phyloP scores from a whole-genome alignment of 2,113 vertebrate genomes.

The Indri indri region DNA sequence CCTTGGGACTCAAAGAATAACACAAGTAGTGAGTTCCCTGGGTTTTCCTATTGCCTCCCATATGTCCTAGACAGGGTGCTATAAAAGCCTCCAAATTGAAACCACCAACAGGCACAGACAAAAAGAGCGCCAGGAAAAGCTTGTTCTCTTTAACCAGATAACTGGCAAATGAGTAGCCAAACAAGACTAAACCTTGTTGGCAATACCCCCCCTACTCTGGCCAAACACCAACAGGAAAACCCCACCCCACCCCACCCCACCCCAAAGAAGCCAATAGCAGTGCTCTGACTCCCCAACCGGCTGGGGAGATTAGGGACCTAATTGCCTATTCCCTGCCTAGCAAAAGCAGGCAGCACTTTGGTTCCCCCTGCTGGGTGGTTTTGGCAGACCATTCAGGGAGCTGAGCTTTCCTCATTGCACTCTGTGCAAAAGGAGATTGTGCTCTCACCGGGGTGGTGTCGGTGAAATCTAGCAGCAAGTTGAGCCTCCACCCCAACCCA shows the following conservation, averaged over 20 bases:
- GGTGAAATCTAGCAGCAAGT: background rate
- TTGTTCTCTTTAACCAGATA: constrained; percentile 1
- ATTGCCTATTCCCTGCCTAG: background rate
- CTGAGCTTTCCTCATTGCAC: background rate
- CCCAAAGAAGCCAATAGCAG: background rate
- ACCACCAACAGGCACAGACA: background rate
- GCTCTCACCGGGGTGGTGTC: background rate
- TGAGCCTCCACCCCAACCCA: background rate
- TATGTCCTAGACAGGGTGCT: constrained; percentile 6
- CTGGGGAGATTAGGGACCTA: background rate
- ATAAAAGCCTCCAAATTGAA: background rate
- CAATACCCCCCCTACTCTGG: background rate
- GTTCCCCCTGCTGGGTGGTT: constrained; percentile 57
- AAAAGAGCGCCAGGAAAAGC: background rate
- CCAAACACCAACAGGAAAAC: background rate
- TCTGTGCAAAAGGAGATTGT: background rate
- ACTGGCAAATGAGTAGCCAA: background rate
- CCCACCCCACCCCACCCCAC: background rate
- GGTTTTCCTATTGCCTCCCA: background rate
- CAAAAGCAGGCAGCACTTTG: constrained; percentile 41
- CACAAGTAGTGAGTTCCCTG: background rate
- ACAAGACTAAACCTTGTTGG: background rate
- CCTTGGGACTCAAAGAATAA: constrained; percentile 8
- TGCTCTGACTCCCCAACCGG: background rate
- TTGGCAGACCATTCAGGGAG: background rate